phyloP scores from a whole-genome alignment of 2,888 invertebrate genomes.

The Pammene aurita region DNA sequence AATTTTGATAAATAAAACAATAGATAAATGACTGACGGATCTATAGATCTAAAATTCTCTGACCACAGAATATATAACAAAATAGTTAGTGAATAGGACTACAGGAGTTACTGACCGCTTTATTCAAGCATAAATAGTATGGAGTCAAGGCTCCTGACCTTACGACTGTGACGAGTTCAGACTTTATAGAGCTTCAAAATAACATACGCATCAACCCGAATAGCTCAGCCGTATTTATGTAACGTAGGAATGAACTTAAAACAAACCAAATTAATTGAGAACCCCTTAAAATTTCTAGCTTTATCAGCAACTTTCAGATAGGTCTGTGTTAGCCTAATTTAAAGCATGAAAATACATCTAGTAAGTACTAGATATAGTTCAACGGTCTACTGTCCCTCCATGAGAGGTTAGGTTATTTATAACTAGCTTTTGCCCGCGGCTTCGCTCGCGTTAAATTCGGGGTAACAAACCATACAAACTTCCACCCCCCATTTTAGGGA shows the following conservation, averaged over 20 bases:
- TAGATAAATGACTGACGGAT: not conserved
- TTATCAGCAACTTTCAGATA: too few species aligned
- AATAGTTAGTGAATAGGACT: constrained; percentile 26
- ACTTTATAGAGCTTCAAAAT: constrained; percentile 46
- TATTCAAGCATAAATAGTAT: constrained; percentile 49
- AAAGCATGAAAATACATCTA: too few species aligned
- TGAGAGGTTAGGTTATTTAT: too few species aligned
- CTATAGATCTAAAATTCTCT: constrained; percentile 2
- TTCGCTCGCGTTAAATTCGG: too few species aligned
- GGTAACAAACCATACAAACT: too few species aligned
- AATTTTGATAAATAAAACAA: constrained; percentile 23
- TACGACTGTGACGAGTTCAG: constrained; percentile 58
- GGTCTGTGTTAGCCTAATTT: too few species aligned
- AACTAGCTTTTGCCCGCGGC: too few species aligned
- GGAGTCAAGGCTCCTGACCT: constrained; percentile 55
- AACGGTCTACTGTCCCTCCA: too few species aligned
- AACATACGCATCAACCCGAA: constrained; percentile 27
- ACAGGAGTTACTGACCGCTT: constrained; percentile 51
- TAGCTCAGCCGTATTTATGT: constrained; percentile 11
- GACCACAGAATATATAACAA: constrained; percentile 18
- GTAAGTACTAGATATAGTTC: too few species aligned
- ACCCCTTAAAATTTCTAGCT: too few species aligned
- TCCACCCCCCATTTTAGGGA: too few species aligned
- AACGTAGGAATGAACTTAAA: not conserved
- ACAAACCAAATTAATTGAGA: too few species aligned